Base-by-base conservation (phyloP, 2,888 invertebrate species). In the Microctonus brassicae region DNA sequence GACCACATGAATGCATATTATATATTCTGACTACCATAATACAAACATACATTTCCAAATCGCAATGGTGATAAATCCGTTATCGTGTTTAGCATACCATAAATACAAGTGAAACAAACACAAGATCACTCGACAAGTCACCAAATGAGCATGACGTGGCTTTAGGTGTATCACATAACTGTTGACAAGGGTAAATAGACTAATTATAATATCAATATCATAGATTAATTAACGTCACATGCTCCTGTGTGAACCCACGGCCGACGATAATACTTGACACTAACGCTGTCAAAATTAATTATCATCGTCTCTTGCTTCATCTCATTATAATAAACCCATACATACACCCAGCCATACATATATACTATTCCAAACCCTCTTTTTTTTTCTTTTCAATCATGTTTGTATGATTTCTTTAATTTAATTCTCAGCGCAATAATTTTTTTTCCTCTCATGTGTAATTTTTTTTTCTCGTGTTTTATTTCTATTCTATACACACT, bases 141-240 rank as follows among this genome's bases (percentile, higher is more conserved):
- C 17, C 47, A 47, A 17, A n/a, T 20, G n/a, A 20, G 17, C 1
- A 47, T 47, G 1, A n/a, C 7, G 47, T 1, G 36, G 36, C 36
- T 17, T 47, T 47, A 17, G n/a, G 47, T 47, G 9, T 57, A 57
- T 29, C 29, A 0, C 11, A 26, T 1, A 3, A 26, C 24, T 4
- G 29, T 29, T 57, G 57, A 52, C 47, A 52, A 17, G 20, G 22
- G 52, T 34, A 26, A 33, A 24, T 64, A 55, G 66, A 68, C 80
- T 79, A 79, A 80, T 81, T 80, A 79, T 79, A 80, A 80, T 80
- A 80, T 81, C 80, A 82, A 80, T 80, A 81, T 75, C 72, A 72
- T 73, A 71, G 78, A 81, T 81, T 80, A 81, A 81, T 81, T 83
- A 81, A 77, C 77, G 78, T 77, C 78, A 75, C 77, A 77, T 79